Percentiles rank a stretch among this genome's conserved stretches.
Conservation (phyloP, 2,888 invertebrate species). For the Erynnis tages region DNA sequence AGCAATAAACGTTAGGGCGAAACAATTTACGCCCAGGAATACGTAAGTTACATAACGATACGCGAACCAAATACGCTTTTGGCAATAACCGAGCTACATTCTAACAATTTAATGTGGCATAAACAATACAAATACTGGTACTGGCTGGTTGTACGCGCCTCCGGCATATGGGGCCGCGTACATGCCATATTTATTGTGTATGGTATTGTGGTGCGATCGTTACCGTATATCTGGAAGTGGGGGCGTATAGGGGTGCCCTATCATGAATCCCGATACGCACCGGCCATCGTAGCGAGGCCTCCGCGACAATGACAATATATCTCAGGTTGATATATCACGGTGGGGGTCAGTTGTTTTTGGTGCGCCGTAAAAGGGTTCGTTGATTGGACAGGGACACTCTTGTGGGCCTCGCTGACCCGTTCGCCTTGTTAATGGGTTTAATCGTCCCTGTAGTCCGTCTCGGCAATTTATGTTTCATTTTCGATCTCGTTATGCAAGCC, state of each 20-base stretch:
- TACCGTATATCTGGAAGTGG: constrained; percentile 75
- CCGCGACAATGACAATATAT: constrained; percentile 48
- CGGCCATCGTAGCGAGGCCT: constrained; percentile 60
- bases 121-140: constrained; percentile 76
- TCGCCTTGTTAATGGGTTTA: constrained; percentile 77
- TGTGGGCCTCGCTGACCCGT: constrained; percentile 64
- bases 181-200: constrained; percentile 75
- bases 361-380: constrained; percentile 63
- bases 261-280: constrained; percentile 78
- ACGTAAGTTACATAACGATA: constrained; percentile 61
- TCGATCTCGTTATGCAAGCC: constrained; percentile 76
- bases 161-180: constrained; percentile 66
- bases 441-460: constrained; percentile 74
- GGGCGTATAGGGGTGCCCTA: constrained; percentile 69
- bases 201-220: constrained; percentile 78
- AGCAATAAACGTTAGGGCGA: constrained; percentile 39
- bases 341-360: constrained; percentile 35
- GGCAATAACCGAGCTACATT: constrained; percentile 79
- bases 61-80: constrained; percentile 76
- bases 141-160: constrained; percentile 58
- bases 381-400: constrained; percentile 66
- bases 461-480: constrained; percentile 80
- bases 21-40: constrained; percentile 66
- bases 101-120: constrained; percentile 78
- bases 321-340: constrained; percentile 32